These are phyloP conservation scores for Sinonovacula constricta DNA, from an alignment of 1,140 invertebrate species.

Conservation along the genomic window DNA sequence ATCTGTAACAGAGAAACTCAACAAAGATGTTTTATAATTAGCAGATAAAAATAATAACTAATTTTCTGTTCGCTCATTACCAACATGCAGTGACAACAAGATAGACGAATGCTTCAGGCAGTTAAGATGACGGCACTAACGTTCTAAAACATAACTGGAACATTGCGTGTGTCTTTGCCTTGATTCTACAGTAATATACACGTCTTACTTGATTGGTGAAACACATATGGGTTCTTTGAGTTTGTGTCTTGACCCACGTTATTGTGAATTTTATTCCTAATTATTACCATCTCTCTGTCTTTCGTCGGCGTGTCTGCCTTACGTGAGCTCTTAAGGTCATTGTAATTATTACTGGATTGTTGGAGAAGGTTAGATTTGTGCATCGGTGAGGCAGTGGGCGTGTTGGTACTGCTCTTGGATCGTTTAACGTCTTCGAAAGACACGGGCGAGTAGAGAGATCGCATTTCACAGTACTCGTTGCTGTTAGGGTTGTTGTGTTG, in stretches of 20 bases:
- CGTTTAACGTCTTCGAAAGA: conserved; percentile 65
- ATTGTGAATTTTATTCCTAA: conserved; percentile 3
- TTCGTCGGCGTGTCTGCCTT: background rate
- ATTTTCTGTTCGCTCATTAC: no score
- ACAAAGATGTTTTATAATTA: no score
- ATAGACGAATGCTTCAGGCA: no score
- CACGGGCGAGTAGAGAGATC: conserved; percentile 69
- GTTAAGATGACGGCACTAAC: no score
- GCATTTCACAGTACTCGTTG: conserved; percentile 18
- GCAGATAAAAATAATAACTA: no score
- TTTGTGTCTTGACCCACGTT: conserved; percentile 11
- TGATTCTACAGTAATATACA: conserved; percentile 7
- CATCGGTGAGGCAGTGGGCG: conserved; percentile 21
- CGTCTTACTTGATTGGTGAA: conserved; percentile 19
- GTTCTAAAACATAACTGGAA: no score
- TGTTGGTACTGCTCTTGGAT: conserved; percentile 15
- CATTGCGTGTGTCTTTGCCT: no score
- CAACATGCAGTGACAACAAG: no score
- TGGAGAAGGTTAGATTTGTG: background rate
- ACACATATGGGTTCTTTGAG: conserved; percentile 1
- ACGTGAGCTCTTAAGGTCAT: background rate
- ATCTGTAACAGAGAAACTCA: no score
- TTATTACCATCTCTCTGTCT: conserved; percentile 16
- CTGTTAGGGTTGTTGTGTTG: background rate
- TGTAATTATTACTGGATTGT: background rate